These are phyloP conservation scores for Todus mexicanus DNA, from an alignment of 2,797 vertebrate genomes.

Conservation along the genomic window DNA sequence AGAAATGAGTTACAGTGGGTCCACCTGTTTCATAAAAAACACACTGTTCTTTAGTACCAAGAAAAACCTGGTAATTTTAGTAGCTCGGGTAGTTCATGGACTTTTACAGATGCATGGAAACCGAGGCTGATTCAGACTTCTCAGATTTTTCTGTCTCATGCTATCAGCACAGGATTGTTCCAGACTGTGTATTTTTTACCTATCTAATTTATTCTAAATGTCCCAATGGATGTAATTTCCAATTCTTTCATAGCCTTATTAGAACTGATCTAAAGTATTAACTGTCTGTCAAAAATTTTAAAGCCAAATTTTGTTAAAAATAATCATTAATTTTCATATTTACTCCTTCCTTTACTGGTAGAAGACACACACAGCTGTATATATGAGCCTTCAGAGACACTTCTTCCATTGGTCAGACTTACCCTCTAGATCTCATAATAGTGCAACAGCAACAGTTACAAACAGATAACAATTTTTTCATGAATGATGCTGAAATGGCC, in stretches of 20 bases:
- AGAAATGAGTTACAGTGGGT: background rate
- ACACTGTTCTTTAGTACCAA: background rate
- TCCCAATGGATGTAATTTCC: background rate
- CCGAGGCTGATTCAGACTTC: background rate
- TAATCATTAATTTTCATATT: background rate
- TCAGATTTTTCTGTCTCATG: background rate
- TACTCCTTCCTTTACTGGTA: background rate
- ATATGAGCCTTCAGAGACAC: background rate
- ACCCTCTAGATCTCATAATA: background rate
- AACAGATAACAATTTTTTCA: background rate
- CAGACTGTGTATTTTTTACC: fast-evolving
- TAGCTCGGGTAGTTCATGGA: background rate
- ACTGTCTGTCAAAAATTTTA: background rate
- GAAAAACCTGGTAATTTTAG: background rate
- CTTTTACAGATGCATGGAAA: background rate
- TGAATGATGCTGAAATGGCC: background rate
- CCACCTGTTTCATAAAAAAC: background rate
- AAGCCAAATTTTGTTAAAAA: background rate
- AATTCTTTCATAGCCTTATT: background rate
- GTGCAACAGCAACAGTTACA: background rate
- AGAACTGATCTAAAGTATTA: background rate
- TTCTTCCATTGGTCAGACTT: background rate
- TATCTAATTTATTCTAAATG: background rate
- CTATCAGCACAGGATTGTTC: background rate
- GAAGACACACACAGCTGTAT: background rate